Percentiles rank a stretch among this genome's conserved stretches.
These are phyloP conservation scores for Ormyrus nitidulus DNA, from an alignment of 2,888 invertebrate genomes.

Conservation along the genomic window DNA sequence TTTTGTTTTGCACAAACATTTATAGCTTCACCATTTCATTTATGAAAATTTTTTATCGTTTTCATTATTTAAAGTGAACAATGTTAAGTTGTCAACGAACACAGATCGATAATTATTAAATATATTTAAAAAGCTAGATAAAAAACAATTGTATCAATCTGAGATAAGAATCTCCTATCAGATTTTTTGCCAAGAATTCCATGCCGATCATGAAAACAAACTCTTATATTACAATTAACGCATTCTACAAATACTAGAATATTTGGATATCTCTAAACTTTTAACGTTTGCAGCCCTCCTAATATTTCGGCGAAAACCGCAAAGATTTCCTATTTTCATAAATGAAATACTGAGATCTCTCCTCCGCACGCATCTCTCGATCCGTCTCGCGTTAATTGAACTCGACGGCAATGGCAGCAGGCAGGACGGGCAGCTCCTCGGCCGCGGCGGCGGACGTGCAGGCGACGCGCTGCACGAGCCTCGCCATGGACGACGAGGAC, in stretches of 20 bases:
- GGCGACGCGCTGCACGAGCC: neutral
- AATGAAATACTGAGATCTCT: neutral
- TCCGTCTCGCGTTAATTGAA: slow-evolving; percentile 32
- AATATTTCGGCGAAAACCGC: no score
- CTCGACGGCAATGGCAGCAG: slow-evolving; percentile 45
- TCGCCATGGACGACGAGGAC: neutral
- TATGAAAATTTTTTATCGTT: slow-evolving; percentile 14
- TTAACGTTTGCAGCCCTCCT: no score
- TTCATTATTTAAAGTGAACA: slow-evolving; percentile 10
- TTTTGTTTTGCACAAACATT: slow-evolving; percentile 18
- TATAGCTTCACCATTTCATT: neutral
- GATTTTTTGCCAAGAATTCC: no score
- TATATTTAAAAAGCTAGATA: no score
- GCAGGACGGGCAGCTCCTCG: slow-evolving; percentile 38
- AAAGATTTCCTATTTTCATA: neutral
- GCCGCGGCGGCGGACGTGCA: slow-evolving; percentile 22
- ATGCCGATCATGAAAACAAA: no score
- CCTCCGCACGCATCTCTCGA: no score
- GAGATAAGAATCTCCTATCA: no score
- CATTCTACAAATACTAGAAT: no score
- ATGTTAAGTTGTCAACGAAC: no score
- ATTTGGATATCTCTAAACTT: no score
- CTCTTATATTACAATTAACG: no score
- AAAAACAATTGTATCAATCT: no score
- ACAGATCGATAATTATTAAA: neutral